Evolutionary conservation across 2,888 invertebrate species (phyloP).

Genomic region (Microchrysa polita): DNA sequence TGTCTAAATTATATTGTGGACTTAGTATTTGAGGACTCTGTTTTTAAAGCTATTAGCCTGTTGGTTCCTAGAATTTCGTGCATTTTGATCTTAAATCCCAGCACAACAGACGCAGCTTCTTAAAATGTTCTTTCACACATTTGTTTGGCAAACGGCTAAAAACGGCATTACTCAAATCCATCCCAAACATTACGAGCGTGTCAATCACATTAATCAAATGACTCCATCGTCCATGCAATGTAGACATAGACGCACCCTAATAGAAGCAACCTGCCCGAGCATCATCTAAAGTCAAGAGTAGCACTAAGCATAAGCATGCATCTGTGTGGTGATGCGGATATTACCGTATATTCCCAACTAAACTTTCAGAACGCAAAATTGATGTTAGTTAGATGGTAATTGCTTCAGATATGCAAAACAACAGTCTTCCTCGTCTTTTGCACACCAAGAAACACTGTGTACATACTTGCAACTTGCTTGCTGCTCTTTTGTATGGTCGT

Average conservation of each 20-base stretch:
- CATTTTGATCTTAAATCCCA: too few relatives aligned
- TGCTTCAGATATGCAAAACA: slow-evolving; percentile 45
- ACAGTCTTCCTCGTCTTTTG: slow-evolving; percentile 24
- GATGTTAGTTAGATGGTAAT: slow-evolving; percentile 45
- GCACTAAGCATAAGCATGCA: neutral
- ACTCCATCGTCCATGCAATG: slow-evolving; percentile 18
- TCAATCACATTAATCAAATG: slow-evolving; percentile 28
- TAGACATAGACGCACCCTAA: slow-evolving; percentile 36
- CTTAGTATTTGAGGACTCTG: too few relatives aligned
- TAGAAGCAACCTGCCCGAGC: slow-evolving; percentile 21
- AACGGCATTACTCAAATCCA: too few relatives aligned
- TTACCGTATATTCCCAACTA: slow-evolving; percentile 3
- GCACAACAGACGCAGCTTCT: too few relatives aligned
- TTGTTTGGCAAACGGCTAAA: too few relatives aligned
- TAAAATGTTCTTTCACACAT: too few relatives aligned
- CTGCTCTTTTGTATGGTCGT: slow-evolving; percentile 7
- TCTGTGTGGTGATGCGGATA: neutral
- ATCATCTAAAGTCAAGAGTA: slow-evolving; percentile 25
- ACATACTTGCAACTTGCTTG: too few relatives aligned
- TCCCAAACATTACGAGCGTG: neutral
- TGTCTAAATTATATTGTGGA: too few relatives aligned
- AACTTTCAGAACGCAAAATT: slow-evolving; percentile 35
- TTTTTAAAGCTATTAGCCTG: too few relatives aligned
- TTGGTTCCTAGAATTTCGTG: too few relatives aligned
- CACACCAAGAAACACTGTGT: slow-evolving; percentile 9